Percentiles rank a stretch among this genome's conserved stretches.
Conservation (phyloP, 1,140 invertebrate genomes). For the Cepaea nemoralis region DNA sequence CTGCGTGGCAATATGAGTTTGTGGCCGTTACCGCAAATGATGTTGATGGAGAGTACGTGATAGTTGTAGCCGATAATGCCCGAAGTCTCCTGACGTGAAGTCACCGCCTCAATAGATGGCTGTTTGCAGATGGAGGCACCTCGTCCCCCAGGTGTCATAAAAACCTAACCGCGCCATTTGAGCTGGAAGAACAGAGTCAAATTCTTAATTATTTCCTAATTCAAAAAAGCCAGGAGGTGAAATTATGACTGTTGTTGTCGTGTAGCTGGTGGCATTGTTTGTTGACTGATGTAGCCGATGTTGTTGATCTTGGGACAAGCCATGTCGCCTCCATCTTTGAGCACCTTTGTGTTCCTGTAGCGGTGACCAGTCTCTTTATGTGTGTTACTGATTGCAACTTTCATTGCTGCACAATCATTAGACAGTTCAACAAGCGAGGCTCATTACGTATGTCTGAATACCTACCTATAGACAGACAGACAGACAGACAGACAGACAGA, state of each 20-base stretch:
- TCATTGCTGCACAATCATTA: too few relatives aligned
- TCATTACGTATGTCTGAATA: too few relatives aligned
- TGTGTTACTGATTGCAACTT: too few relatives aligned
- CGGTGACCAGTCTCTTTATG: too few relatives aligned
- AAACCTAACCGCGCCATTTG: background rate
- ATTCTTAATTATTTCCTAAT: conserved; percentile 17
- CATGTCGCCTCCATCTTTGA: too few relatives aligned
- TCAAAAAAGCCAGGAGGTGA: background rate
- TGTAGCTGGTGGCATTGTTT: background rate
- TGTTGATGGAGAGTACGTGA: background rate
- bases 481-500: too few relatives aligned
- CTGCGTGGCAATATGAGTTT: background rate
- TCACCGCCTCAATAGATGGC: background rate
- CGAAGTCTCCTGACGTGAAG: background rate
- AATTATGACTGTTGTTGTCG: background rate
- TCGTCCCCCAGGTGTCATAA: background rate
- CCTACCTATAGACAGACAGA: too few relatives aligned
- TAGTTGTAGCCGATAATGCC: background rate
- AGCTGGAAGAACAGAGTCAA: background rate
- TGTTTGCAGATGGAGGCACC: background rate
- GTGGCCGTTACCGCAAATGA: conserved; percentile 9
- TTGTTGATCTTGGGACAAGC: background rate
- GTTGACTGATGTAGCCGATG: background rate
- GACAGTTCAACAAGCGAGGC: too few relatives aligned
- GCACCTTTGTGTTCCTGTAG: too few relatives aligned